These are phyloP conservation scores for Thamnaconus septentrionalis DNA, from an alignment of 2,113 vertebrate genomes.

Conservation along the genomic window DNA sequence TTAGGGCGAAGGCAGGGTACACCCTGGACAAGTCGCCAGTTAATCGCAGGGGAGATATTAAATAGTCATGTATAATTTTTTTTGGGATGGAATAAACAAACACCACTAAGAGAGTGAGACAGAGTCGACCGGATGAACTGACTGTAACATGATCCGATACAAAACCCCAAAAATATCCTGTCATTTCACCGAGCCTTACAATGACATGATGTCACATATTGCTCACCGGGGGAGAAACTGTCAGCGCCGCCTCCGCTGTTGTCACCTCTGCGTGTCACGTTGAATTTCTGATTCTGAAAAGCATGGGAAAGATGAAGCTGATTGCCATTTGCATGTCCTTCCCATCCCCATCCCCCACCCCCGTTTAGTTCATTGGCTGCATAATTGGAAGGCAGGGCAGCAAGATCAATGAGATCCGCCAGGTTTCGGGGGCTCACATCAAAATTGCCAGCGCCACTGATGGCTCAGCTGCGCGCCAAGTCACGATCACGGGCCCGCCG, in stretches of 20 bases:
- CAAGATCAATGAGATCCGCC: constrained; percentile 97
- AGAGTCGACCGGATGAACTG: no score
- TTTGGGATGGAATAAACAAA: no score
- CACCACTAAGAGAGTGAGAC: no score
- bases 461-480: constrained; percentile 89
- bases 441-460: constrained; percentile 93
- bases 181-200: not conserved
- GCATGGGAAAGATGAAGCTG: constrained; percentile 13
- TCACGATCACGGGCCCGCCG: constrained; percentile 92
- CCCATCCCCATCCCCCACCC: constrained; percentile 31
- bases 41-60: no score
- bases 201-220: not conserved
- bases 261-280: constrained; percentile 2
- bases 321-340: constrained; percentile 41
- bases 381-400: constrained; percentile 97
- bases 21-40: no score
- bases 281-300: constrained; percentile 29
- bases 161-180: no score
- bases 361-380: constrained; percentile 90
- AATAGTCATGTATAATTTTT: no score
- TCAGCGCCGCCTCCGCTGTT: not conserved
- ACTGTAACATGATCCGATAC: no score
- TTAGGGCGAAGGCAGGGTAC: no score
- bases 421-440: constrained; percentile 95
- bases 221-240: no score